These are phyloP conservation scores for Acleris emargana DNA, from an alignment of 2,888 invertebrate genomes.

Conservation along the genomic window DNA sequence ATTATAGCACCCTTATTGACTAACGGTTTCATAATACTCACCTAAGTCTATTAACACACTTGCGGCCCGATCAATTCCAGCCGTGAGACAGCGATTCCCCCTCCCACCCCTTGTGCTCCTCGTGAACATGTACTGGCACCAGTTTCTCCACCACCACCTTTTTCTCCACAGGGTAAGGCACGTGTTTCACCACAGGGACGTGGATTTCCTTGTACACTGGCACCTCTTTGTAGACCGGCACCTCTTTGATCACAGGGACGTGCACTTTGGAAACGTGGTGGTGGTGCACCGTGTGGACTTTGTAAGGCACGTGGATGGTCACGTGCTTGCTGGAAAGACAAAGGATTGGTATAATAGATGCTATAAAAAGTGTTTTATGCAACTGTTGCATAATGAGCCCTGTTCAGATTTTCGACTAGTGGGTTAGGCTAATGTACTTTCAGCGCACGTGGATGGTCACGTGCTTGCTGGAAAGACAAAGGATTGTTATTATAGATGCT, in stretches of 20 bases:
- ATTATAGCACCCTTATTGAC: no score
- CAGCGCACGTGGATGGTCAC: constrained; percentile 79
- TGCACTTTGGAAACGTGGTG: constrained; percentile 78
- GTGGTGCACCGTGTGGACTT: constrained; percentile 76
- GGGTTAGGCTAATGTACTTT: no score
- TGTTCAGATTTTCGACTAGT: no score
- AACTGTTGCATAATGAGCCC: no score
- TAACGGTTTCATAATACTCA: constrained; percentile 39
- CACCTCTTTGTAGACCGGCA: constrained; percentile 74
- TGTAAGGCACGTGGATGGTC: constrained; percentile 79
- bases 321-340: constrained; percentile 62
- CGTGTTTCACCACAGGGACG: constrained; percentile 67
- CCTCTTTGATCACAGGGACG: constrained; percentile 74
- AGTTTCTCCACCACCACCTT: constrained; percentile 75
- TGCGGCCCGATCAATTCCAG: constrained; percentile 69
- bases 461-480: constrained; percentile 56
- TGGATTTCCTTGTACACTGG: constrained; percentile 74
- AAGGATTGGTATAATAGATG: neutral
- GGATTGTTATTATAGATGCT: neutral
- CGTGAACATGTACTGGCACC: constrained; percentile 64
- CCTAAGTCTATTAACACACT: constrained; percentile 57
- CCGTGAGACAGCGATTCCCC: constrained; percentile 76
- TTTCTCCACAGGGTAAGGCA: constrained; percentile 67
- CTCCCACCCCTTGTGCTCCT: constrained; percentile 72
- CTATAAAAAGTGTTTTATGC: no score